These are phyloP conservation scores for Papilio dardanus DNA, from an alignment of 1,140 invertebrate genomes.

Conservation along the genomic window DNA sequence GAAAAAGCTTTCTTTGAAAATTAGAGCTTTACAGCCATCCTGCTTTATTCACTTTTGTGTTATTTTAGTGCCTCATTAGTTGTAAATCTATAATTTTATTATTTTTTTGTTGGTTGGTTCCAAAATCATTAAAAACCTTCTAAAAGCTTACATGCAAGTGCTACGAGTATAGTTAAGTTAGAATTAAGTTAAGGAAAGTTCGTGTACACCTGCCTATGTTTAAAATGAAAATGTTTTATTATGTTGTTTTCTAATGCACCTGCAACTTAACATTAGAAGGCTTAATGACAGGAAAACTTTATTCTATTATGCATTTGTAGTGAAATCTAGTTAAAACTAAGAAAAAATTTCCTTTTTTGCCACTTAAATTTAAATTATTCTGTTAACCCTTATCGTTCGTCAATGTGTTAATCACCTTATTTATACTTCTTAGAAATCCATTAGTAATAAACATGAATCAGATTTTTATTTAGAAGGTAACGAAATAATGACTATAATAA, in stretches of 20 bases:
- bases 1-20: too few relatives aligned
- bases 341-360: neutral
- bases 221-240: too few relatives aligned
- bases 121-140: neutral
- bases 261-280: constrained; percentile 12
- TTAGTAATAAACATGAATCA: neutral
- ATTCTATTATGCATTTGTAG: neutral
- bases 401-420: neutral
- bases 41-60: too few relatives aligned
- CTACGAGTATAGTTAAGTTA: neutral
- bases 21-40: too few relatives aligned
- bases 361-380: neutral
- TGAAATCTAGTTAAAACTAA: neutral
- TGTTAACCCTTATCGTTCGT: neutral
- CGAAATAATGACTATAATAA: neutral
- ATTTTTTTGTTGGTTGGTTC: too few relatives aligned
- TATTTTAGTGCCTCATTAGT: too few relatives aligned
- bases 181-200: neutral
- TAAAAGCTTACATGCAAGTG: neutral
- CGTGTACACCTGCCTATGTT: neutral
- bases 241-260: constrained; percentile 5
- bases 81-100: too few relatives aligned
- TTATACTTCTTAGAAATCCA: constrained; percentile 14
- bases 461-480: neutral
- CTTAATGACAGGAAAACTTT: neutral